A percentile compares a stretch with the other conserved stretches of the same genome.
Conservation (phyloP, 1,140 invertebrate genomes). For the Doryteuthis pealeii region DNA sequence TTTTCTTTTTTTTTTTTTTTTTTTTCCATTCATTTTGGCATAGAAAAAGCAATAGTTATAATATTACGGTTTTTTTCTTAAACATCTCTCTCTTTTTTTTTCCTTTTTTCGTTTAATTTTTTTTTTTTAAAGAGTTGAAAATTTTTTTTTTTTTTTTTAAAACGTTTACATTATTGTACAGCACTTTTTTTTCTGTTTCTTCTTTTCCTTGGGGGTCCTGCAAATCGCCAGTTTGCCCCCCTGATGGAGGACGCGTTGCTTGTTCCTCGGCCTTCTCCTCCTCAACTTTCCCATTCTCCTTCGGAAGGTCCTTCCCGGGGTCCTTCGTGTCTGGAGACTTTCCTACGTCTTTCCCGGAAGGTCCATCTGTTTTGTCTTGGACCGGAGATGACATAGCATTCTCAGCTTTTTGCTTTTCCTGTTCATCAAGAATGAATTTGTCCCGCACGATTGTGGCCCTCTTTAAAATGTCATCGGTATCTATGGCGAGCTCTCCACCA, state of each 20-base stretch:
- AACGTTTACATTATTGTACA: constrained; percentile 41
- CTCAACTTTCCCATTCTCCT: constrained; percentile 43
- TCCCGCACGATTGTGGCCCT: constrained; percentile 57
- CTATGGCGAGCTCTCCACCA: constrained; percentile 88
- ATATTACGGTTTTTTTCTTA: too few relatives aligned
- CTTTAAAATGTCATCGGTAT: constrained; percentile 94
- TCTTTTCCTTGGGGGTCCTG: constrained; percentile 28
- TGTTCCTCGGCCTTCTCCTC: constrained; percentile 16
- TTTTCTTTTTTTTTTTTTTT: constrained; percentile 7
- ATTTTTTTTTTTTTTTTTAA: constrained; percentile 3
- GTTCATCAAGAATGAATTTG: constrained; percentile 46
- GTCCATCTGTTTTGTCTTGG: background rate
- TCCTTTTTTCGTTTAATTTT: background rate
- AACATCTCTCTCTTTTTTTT: too few relatives aligned
- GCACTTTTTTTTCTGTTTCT: constrained; percentile 49
- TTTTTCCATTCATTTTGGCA: background rate
- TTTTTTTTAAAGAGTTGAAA: background rate
- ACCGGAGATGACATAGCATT: background rate
- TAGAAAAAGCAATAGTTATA: background rate
- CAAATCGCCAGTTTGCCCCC: background rate
- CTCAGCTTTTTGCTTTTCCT: constrained; percentile 17
- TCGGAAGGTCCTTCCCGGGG: constrained; percentile 23
- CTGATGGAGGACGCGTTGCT: background rate
- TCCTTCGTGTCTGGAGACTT: constrained; percentile 1
- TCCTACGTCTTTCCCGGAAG: background rate